A percentile compares a stretch with the other conserved stretches of the same genome.
phyloP scores from a whole-genome alignment of 2,888 invertebrate genomes.

The Cheilosia grossa region DNA sequence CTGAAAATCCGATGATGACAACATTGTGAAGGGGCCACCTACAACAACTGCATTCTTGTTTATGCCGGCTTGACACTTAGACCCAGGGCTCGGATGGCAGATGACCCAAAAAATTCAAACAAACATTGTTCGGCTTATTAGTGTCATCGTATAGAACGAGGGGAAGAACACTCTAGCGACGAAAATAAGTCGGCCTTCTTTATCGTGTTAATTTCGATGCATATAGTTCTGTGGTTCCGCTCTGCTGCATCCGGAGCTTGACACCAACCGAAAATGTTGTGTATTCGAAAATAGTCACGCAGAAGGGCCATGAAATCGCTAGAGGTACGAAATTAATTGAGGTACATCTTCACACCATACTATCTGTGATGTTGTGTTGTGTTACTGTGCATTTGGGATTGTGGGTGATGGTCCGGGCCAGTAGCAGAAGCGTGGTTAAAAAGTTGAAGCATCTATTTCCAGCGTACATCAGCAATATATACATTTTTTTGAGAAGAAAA shows the following conservation, averaged over 20 bases:
- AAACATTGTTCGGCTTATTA: conserved; percentile 37
- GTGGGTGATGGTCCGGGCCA: conserved; percentile 14
- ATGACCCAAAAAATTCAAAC: conserved; percentile 59
- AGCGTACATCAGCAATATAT: neutral
- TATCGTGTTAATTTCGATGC: conserved; percentile 43
- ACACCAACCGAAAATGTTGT: conserved; percentile 41
- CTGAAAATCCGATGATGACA: conserved; percentile 4
- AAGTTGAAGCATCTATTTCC: conserved; percentile 65
- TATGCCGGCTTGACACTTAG: conserved; percentile 33
- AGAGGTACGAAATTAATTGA: conserved; percentile 67
- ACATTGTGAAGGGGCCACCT: conserved; percentile 4
- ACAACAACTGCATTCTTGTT: conserved; percentile 18
- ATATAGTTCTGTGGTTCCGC: conserved; percentile 35
- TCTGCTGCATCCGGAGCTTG: conserved; percentile 56
- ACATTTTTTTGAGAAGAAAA: neutral
- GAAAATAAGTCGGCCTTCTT: conserved; percentile 66
- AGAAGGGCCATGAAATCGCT: conserved; percentile 59
- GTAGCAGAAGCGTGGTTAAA: conserved; percentile 54
- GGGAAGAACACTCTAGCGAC: conserved; percentile 21
- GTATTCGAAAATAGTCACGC: conserved; percentile 22
- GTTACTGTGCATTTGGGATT: neutral
- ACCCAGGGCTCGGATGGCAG: conserved; percentile 44
- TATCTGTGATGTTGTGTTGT: conserved; percentile 24
- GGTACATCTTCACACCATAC: conserved; percentile 41
- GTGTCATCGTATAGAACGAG: conserved; percentile 49